A percentile compares a stretch with the other conserved stretches of the same genome.
phyloP scores from a whole-genome alignment of 2,797 vertebrate genomes.

The Mycteria americana region DNA sequence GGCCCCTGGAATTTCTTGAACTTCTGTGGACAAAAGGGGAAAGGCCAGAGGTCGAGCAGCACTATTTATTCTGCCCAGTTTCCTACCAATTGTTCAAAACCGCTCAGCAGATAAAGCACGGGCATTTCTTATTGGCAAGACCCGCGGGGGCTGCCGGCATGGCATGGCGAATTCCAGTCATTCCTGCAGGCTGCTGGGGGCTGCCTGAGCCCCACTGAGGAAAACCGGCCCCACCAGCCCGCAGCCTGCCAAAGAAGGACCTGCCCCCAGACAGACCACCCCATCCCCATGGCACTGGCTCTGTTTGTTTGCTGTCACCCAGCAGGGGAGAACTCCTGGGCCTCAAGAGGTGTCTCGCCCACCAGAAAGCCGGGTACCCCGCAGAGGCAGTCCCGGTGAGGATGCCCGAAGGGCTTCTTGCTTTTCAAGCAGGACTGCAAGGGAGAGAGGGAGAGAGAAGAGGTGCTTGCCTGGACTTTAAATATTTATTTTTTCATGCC shows the following conservation, averaged over 20 bases:
- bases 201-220: background rate
- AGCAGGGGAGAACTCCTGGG: background rate
- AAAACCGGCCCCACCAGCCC: background rate
- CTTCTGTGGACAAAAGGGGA: slow-evolving; percentile 37
- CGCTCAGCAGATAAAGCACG: background rate
- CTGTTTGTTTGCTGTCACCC: background rate
- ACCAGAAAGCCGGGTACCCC: rapidly evolving
- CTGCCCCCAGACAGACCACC: background rate
- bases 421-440: background rate
- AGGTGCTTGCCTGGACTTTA: background rate
- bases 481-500: background rate
- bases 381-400: background rate
- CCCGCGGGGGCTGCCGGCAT: rapidly evolving
- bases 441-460: background rate
- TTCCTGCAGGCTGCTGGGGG: background rate
- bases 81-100: slow-evolving; percentile 21
- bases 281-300: rapidly evolving
- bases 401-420: background rate
- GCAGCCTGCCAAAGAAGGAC: background rate
- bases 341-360: background rate
- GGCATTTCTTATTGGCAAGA: background rate
- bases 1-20: slow-evolving; percentile 37
- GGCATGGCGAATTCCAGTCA: background rate
- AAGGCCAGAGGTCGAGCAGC: background rate
- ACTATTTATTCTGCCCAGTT: background rate